phyloP scores from a whole-genome alignment of 2,797 vertebrate species.

The Australoheros facetus region DNA sequence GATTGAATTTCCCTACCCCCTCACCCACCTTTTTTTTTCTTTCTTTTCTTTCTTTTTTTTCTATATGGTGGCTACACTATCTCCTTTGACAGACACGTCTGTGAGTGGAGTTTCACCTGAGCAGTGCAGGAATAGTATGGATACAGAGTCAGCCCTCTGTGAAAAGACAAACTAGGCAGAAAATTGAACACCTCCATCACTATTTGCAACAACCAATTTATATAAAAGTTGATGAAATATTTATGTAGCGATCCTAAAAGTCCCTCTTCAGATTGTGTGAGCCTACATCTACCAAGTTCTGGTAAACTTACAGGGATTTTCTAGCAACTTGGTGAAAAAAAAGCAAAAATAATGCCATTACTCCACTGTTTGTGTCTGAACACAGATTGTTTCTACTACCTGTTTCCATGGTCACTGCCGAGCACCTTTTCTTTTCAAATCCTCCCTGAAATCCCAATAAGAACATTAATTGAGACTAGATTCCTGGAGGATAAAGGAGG shows the following conservation, averaged over 20 bases:
- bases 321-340: conserved; percentile 9
- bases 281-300: conserved; percentile 1
- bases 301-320: conserved; percentile 18
- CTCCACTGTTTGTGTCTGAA: conserved; percentile 4
- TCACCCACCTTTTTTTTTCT: conserved; percentile 9
- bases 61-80: conserved; percentile 56
- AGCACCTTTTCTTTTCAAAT: conserved; percentile 57
- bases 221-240: conserved; percentile 71
- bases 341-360: conserved; percentile 5
- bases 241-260: conserved; percentile 41
- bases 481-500: conserved; percentile 70
- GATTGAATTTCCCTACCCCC: conserved; percentile 54
- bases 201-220: conserved; percentile 73
- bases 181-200: conserved; percentile 71
- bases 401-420: conserved; percentile 55
- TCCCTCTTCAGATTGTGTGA: not conserved
- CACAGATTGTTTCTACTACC: conserved; percentile 1
- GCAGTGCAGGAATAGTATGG: conserved; percentile 38
- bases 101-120: conserved; percentile 31
- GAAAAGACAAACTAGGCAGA: conserved; percentile 71
- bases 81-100: conserved; percentile 62
- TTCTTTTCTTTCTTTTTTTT: conserved; percentile 48
- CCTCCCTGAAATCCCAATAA: conserved; percentile 57
- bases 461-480: conserved; percentile 73
- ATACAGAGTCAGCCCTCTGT: conserved; percentile 66